These are phyloP conservation scores for Acridotheres tristis DNA, from an alignment of 2,797 vertebrate species.

Conservation along the genomic window DNA sequence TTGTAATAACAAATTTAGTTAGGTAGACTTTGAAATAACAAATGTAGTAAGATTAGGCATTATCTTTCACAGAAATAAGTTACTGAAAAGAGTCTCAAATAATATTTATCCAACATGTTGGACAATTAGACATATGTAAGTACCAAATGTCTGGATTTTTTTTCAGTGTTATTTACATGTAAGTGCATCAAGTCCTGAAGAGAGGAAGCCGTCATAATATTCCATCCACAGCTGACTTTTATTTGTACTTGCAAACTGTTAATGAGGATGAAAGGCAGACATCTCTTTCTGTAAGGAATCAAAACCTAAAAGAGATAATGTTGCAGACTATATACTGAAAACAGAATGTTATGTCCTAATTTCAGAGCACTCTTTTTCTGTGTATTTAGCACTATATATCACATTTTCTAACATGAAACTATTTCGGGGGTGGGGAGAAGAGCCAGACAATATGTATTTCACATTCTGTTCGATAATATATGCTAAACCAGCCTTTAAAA, in stretches of 20 bases:
- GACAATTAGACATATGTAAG: constrained; percentile 56
- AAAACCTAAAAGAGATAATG: background rate
- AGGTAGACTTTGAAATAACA: constrained; percentile 55
- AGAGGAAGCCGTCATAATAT: constrained; percentile 33
- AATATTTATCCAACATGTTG: constrained; percentile 60
- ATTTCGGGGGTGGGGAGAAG: background rate
- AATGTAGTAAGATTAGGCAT: constrained; percentile 55
- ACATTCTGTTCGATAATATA: background rate
- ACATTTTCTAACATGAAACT: background rate
- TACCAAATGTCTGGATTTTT: constrained; percentile 46
- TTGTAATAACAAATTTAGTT: constrained; percentile 49
- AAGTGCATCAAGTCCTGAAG: constrained; percentile 26
- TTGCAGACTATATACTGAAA: background rate
- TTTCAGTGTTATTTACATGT: constrained; percentile 41
- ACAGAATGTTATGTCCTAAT: constrained; percentile 2
- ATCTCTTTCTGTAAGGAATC: background rate
- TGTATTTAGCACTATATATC: background rate
- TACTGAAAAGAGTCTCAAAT: constrained; percentile 29
- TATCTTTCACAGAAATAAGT: constrained; percentile 57
- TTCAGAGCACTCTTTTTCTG: background rate
- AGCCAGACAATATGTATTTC: background rate
- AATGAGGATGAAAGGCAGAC: constrained; percentile 15
- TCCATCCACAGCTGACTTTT: constrained; percentile 54
- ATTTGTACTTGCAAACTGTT: constrained; percentile 28
- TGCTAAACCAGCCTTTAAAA: background rate